A percentile compares a stretch with the other conserved stretches of the same genome.
phyloP scores from a whole-genome alignment of 2,888 invertebrate genomes.

The Encarsia formosa region DNA sequence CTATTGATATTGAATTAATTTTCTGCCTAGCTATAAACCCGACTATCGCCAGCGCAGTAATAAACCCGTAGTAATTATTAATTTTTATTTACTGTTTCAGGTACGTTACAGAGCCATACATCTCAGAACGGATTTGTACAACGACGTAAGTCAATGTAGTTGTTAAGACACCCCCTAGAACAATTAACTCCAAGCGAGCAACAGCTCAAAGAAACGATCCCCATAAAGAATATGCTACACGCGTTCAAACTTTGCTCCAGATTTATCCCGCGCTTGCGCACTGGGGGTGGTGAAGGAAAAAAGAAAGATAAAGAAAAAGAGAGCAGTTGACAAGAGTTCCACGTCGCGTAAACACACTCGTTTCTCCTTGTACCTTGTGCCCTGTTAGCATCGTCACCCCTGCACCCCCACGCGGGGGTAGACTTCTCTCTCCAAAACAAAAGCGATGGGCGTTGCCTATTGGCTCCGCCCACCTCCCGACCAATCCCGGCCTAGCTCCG shows the following conservation, averaged over 20 bases:
- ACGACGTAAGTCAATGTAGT: too few relatives aligned
- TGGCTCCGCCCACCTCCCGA: not conserved
- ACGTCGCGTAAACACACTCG: slow-evolving; percentile 51
- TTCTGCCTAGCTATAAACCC: too few relatives aligned
- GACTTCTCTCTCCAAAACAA: not conserved
- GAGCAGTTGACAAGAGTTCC: slow-evolving; percentile 48
- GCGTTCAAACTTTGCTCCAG: too few relatives aligned
- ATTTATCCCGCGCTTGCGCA: too few relatives aligned
- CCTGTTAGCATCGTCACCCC: slow-evolving; percentile 31
- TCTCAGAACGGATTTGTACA: too few relatives aligned
- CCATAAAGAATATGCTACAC: too few relatives aligned
- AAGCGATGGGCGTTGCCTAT: not conserved
- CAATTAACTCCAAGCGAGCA: not conserved
- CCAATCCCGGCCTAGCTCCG: not conserved
- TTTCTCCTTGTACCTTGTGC: slow-evolving; percentile 49
- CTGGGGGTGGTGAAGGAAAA: not conserved
- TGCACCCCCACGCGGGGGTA: not conserved
- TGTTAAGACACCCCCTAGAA: too few relatives aligned
- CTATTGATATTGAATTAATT: too few relatives aligned
- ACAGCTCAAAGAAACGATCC: not conserved
- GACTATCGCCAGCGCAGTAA: too few relatives aligned
- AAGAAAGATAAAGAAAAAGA: not conserved
- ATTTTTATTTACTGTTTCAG: too few relatives aligned
- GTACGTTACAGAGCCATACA: too few relatives aligned
- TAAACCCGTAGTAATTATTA: too few relatives aligned